Evolutionary conservation across 2,888 invertebrate genomes (phyloP).

Genomic region (Archips crataeganus): DNA sequence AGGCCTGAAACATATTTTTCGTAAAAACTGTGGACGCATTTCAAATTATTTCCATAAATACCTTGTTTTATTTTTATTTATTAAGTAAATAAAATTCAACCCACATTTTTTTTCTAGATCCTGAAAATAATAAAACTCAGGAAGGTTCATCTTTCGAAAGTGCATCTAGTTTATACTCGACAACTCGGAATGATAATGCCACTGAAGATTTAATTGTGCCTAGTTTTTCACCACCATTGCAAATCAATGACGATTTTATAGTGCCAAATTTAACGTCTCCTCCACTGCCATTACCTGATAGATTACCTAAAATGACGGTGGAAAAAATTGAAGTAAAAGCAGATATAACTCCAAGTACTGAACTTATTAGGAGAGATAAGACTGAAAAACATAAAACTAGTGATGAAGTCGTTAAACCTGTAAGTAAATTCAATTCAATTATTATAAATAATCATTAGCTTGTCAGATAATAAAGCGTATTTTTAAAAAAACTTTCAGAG

Average conservation of each 20-base stretch:
- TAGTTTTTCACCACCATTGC: conserved; percentile 86
- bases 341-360: conserved; percentile 68
- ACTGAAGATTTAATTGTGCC: conserved; percentile 88
- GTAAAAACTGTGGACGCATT: background rate
- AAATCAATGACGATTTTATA: conserved; percentile 80
- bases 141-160: conserved; percentile 96
- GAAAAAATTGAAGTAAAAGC: conserved; percentile 79
- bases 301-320: conserved; percentile 64
- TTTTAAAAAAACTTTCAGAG: conserved; percentile 52
- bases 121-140: conserved; percentile 86
- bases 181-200: conserved; percentile 89
- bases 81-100: background rate
- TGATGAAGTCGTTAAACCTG: conserved; percentile 65
- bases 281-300: conserved; percentile 77
- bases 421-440: conserved; percentile 47
- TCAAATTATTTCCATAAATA: background rate
- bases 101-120: conserved; percentile 69
- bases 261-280: conserved; percentile 78
- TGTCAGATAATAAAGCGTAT: no score
- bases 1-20: background rate
- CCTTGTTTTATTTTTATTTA: background rate
- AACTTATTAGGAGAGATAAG: conserved; percentile 78
- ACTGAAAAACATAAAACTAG: conserved; percentile 76
- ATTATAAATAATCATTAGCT: background rate
- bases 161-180: conserved; percentile 92